Conservation (phyloP, 2,113 vertebrate genomes). For the Campylorhamphus procurvoides region DNA sequence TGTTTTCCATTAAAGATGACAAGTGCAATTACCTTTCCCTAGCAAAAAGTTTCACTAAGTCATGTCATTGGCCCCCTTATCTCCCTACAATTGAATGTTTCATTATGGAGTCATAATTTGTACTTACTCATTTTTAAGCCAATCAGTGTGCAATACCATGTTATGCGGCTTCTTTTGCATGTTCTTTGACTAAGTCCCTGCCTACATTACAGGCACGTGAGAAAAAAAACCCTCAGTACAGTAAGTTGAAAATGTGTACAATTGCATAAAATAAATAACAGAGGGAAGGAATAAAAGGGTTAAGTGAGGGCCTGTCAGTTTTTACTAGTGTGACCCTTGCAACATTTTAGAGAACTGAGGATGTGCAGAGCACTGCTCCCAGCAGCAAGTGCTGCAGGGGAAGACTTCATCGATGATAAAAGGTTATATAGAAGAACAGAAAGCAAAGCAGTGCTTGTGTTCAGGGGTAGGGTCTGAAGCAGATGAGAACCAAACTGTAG, state of each 20-base stretch:
- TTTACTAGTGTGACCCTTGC: not conserved
- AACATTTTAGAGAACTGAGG: not conserved
- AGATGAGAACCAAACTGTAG: not conserved
- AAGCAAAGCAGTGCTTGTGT: not conserved
- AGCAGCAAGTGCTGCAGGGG: not conserved
- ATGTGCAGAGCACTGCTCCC: not conserved
- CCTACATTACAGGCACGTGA: not conserved
- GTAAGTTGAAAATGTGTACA: not conserved
- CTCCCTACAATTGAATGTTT: not conserved
- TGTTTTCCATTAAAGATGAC: not conserved
- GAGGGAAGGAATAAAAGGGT: not conserved
- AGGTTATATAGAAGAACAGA: not conserved
- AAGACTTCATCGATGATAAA: not conserved
- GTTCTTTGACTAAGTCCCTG: not conserved
- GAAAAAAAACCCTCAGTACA: not conserved
- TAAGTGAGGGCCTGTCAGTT: not conserved
- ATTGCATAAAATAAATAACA: not conserved
- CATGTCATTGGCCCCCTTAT: not conserved
- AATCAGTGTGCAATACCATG: fast-evolving
- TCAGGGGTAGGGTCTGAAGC: not conserved
- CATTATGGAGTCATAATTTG: not conserved
- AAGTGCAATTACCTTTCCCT: not conserved
- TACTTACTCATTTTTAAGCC: not conserved
- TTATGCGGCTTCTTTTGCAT: not conserved
- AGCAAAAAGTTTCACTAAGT: not conserved